phyloP scores from a whole-genome alignment of 2,888 invertebrate genomes.

The Nomada hirtipes region DNA sequence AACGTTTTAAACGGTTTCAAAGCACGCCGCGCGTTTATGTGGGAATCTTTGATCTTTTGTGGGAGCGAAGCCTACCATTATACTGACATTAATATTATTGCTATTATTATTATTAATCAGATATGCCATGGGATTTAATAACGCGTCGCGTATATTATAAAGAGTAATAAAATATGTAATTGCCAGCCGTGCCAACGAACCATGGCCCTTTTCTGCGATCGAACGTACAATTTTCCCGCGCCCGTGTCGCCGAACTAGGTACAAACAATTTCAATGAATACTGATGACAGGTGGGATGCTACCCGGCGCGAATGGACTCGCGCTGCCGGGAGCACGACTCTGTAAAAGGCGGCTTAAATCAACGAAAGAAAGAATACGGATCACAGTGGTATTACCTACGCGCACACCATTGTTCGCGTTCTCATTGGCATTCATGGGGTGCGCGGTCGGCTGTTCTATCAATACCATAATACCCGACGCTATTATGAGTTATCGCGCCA shows the following conservation, averaged over 20 bases:
- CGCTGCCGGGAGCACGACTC: slow-evolving; percentile 36
- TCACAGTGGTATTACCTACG: slow-evolving; percentile 69
- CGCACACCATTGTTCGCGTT: slow-evolving; percentile 75
- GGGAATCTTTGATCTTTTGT: not conserved
- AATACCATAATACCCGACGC: slow-evolving; percentile 80
- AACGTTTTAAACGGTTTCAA: slow-evolving; percentile 8
- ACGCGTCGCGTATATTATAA: too few species aligned
- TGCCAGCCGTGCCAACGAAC: not conserved
- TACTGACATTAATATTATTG: too few species aligned
- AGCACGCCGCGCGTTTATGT: not conserved
- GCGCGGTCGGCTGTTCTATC: slow-evolving; percentile 78
- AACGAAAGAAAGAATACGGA: slow-evolving; percentile 67
- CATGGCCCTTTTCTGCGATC: not conserved
- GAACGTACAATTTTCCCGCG: slow-evolving; percentile 1
- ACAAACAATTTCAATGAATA: slow-evolving; percentile 56
- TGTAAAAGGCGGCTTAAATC: slow-evolving; percentile 65
- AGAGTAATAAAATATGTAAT: not conserved
- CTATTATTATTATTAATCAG: too few species aligned
- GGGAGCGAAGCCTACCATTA: not conserved
- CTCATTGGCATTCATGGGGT: slow-evolving; percentile 80
- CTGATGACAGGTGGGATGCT: slow-evolving; percentile 59
- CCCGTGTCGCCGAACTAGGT: not conserved
- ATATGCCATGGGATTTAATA: too few species aligned
- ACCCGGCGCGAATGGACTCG: slow-evolving; percentile 34
- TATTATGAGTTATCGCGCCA: slow-evolving; percentile 83